These are phyloP conservation scores for Poeciliopsis occidentalis DNA, from an alignment of 2,113 vertebrate genomes.

Conservation along the genomic window DNA sequence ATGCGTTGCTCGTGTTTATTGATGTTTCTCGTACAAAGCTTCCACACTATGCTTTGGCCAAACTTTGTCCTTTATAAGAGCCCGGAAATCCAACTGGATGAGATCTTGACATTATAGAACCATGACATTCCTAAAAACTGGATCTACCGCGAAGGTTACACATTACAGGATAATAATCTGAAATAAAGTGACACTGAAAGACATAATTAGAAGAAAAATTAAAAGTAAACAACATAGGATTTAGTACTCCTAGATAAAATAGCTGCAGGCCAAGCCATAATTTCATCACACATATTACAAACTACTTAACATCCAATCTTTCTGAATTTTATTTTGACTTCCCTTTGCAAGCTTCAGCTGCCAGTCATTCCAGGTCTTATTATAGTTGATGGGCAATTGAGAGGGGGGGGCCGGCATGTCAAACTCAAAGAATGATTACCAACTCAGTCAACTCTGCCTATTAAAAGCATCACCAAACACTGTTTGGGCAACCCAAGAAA, in stretches of 20 bases:
- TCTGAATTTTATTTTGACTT: slow-evolving; percentile 68
- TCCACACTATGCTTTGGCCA: slow-evolving; percentile 9
- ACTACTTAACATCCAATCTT: slow-evolving; percentile 29
- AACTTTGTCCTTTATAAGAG: slow-evolving; percentile 47
- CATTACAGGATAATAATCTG: background rate
- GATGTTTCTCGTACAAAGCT: background rate
- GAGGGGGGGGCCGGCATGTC: too few relatives aligned
- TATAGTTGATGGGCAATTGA: slow-evolving; percentile 74
- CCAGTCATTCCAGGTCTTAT: slow-evolving; percentile 78
- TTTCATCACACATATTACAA: background rate
- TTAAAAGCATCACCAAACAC: too few relatives aligned
- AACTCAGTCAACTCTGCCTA: too few relatives aligned
- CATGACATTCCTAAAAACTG: background rate
- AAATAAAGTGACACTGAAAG: background rate
- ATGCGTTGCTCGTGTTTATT: background rate
- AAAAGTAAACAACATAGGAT: slow-evolving; percentile 18
- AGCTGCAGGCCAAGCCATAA: background rate
- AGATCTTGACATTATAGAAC: slow-evolving; percentile 20
- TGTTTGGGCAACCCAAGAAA: too few relatives aligned
- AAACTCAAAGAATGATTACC: too few relatives aligned
- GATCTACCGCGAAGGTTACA: slow-evolving; percentile 3
- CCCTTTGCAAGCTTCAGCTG: slow-evolving; percentile 61
- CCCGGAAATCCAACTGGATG: slow-evolving; percentile 40
- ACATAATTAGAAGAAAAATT: background rate
- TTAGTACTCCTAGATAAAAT: background rate